Percentiles rank a stretch among this genome's conserved stretches.
Evolutionary conservation across 2,797 vertebrate genomes (phyloP).

Genomic region (Myioborus melanocephalus): DNA sequence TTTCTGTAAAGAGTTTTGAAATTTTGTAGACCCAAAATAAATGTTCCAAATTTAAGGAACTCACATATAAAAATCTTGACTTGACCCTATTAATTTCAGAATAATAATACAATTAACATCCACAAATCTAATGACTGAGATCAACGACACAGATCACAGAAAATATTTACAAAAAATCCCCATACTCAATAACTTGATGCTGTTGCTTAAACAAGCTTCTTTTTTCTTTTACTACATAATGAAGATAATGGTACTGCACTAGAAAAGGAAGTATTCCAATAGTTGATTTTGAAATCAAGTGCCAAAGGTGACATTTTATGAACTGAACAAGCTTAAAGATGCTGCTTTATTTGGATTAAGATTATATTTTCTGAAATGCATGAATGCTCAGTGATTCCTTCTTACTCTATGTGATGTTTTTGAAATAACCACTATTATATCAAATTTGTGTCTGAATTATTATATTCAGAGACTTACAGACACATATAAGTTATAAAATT

Average conservation of each 20-base stretch:
- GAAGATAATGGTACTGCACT: neutral
- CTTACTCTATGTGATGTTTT: neutral
- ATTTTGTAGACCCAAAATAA: neutral
- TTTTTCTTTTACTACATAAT: neutral
- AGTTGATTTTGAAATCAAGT: neutral
- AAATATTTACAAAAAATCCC: neutral
- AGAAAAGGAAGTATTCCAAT: neutral
- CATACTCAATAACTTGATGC: neutral
- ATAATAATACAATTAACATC: neutral
- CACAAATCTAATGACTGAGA: neutral
- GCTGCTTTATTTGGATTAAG: neutral
- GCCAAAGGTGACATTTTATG: neutral
- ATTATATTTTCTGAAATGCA: neutral
- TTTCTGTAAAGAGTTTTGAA: neutral
- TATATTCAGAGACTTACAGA: neutral
- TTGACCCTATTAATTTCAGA: neutral
- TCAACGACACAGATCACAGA: neutral
- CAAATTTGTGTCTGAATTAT: slow-evolving; percentile 11
- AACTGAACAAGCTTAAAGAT: neutral
- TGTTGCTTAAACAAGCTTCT: neutral
- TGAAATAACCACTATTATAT: slow-evolving; percentile 2
- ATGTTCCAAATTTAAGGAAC: neutral
- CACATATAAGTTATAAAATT: neutral
- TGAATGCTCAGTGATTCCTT: neutral
- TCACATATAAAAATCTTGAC: neutral